These are phyloP conservation scores for Stichodactyla helianthus DNA, from an alignment of 64 coral and sea anemone species.

Conservation along the genomic window DNA sequence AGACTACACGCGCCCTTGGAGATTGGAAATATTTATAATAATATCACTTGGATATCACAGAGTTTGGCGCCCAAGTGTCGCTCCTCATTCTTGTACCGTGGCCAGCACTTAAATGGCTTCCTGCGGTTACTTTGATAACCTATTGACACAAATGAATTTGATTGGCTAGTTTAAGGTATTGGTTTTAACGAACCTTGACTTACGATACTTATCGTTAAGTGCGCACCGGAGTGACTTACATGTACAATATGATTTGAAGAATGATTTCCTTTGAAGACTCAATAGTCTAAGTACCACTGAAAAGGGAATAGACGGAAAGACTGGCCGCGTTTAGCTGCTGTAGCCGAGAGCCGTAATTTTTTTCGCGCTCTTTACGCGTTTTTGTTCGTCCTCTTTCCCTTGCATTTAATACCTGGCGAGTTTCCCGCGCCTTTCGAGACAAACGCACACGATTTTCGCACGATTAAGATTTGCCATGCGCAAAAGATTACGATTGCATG, in stretches of 20 bases:
- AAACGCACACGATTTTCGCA: not conserved
- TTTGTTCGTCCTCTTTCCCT: not conserved
- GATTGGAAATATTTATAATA: not conserved
- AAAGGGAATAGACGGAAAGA: not conserved
- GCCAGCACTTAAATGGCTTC: constrained; percentile 6
- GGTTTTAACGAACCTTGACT: not conserved
- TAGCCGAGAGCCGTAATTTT: not conserved
- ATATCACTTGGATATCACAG: not conserved
- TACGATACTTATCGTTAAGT: not conserved
- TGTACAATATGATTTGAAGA: not conserved
- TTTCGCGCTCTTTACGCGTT: not conserved
- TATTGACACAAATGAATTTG: not conserved
- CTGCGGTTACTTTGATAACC: not conserved
- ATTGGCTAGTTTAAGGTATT: not conserved
- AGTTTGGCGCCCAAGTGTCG: not conserved
- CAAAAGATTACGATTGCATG: not conserved
- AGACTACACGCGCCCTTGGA: not conserved
- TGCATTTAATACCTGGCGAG: not conserved
- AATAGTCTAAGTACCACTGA: not conserved
- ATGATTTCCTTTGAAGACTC: not conserved
- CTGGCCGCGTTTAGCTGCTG: not conserved
- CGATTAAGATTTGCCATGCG: not conserved
- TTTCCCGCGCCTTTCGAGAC: not conserved
- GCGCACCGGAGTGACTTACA: not conserved
- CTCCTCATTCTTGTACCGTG: not conserved